These are phyloP conservation scores for Peromyscus californicus DNA, from an alignment of 2,113 vertebrate genomes.

Conservation along the genomic window DNA sequence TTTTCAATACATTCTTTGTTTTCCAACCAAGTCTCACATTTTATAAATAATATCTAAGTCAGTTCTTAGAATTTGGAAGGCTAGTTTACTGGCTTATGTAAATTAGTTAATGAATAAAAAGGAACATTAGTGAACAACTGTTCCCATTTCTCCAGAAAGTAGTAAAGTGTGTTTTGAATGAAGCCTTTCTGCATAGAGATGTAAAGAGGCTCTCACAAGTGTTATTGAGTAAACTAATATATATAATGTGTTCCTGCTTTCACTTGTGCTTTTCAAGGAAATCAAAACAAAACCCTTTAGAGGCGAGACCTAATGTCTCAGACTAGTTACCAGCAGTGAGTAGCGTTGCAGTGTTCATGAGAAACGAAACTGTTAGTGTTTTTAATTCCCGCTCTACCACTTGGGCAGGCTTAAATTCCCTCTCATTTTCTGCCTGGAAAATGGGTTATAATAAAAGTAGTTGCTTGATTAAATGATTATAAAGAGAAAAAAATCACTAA, in stretches of 20 bases:
- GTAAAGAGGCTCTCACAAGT: conserved; percentile 47
- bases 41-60: conserved; percentile 18
- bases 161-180: conserved; percentile 27
- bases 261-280: conserved; percentile 8
- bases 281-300: conserved; percentile 39
- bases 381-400: not conserved
- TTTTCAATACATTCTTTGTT: conserved; percentile 40
- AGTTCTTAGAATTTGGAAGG: conserved; percentile 24
- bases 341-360: conserved; percentile 55
- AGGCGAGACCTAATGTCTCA: conserved; percentile 7
- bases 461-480: conserved; percentile 50
- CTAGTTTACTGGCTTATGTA: conserved; percentile 46
- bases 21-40: conserved; percentile 18
- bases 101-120: conserved; percentile 43
- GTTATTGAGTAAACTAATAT: conserved; percentile 59
- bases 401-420: conserved; percentile 9
- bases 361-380: conserved; percentile 9
- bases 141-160: conserved; percentile 26
- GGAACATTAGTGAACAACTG: conserved; percentile 25
- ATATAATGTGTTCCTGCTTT: conserved; percentile 23
- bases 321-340: conserved; percentile 2
- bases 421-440: conserved; percentile 53
- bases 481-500: conserved; percentile 8
- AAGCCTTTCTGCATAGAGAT: conserved; percentile 36
- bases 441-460: not conserved